Conservation (phyloP, 2,888 invertebrate species). For the Pristionchus maxplancki region DNA sequence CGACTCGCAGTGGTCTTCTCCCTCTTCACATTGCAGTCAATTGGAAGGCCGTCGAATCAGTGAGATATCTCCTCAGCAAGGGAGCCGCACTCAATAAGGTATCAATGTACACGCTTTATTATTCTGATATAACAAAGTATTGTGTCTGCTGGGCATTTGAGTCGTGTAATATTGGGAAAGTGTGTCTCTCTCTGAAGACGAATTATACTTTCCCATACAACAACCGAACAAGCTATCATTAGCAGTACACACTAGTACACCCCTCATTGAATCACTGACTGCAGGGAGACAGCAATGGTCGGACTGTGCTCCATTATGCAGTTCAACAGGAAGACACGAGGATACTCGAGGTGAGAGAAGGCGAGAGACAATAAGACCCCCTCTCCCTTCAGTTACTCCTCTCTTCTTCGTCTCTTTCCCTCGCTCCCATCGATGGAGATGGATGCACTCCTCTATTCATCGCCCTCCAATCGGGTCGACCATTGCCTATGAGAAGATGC, state of each 20-base stretch:
- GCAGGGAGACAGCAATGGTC: conserved; percentile 48
- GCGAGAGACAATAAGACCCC: background rate
- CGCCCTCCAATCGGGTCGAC: conserved; percentile 1
- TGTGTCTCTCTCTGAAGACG: no score
- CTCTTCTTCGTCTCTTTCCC: background rate
- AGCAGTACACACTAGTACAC: no score
- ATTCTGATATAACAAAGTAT: no score
- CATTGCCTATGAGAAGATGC: background rate
- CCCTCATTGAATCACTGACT: no score
- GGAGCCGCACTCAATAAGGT: conserved; percentile 50
- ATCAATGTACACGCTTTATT: no score
- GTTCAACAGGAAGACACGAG: conserved; percentile 18
- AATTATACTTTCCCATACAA: no score
- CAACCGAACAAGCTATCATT: no score
- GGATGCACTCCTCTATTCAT: conserved; percentile 44
- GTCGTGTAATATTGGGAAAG: no score
- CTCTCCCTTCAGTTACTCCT: conserved; percentile 26
- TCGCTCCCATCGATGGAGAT: conserved; percentile 39
- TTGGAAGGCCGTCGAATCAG: conserved; percentile 8
- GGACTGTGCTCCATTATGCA: conserved; percentile 36
- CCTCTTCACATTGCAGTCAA: conserved; percentile 47
- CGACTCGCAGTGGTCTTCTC: conserved; percentile 21
- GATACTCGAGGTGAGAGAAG: conserved; percentile 20
- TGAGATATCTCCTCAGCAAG: conserved; percentile 32
- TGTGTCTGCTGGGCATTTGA: no score